Percentiles rank a stretch among this genome's conserved stretches.
phyloP scores from a whole-genome alignment of 2,113 vertebrate species.

The Vidua macroura region DNA sequence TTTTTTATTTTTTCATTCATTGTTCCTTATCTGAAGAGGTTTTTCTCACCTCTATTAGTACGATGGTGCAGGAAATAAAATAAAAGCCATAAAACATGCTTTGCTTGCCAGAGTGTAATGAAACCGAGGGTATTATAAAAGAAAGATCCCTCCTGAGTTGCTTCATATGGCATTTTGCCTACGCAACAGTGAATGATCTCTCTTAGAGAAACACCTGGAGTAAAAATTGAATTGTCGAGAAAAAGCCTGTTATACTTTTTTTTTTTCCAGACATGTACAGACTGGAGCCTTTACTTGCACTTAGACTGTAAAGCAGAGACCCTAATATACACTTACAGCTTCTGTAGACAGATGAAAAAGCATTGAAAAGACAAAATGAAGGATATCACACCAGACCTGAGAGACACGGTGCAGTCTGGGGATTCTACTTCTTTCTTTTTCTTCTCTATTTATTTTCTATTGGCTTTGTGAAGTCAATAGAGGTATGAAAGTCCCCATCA shows the following conservation, averaged over 20 bases:
- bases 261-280: background rate
- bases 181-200: background rate
- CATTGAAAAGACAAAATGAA: background rate
- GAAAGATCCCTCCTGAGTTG: background rate
- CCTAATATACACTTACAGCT: background rate
- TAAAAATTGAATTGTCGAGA: background rate
- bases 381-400: background rate
- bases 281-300: background rate
- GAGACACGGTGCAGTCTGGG: rapidly evolving
- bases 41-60: background rate
- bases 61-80: background rate
- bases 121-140: background rate
- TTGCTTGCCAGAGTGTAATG: slow-evolving; percentile 7
- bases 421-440: background rate
- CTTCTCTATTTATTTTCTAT: background rate
- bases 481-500: background rate
- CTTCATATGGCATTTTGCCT: slow-evolving; percentile 4
- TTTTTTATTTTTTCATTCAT: background rate
- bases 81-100: slow-evolving; percentile 13
- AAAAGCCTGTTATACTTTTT: background rate
- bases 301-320: background rate
- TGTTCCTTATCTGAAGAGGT: background rate
- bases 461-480: background rate
- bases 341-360: background rate
- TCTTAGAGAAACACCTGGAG: background rate